Percentiles rank a stretch among this genome's conserved stretches.
Evolutionary conservation across 2,888 invertebrate genomes (phyloP).

Genomic region (Caenorhabditis imperialis): DNA sequence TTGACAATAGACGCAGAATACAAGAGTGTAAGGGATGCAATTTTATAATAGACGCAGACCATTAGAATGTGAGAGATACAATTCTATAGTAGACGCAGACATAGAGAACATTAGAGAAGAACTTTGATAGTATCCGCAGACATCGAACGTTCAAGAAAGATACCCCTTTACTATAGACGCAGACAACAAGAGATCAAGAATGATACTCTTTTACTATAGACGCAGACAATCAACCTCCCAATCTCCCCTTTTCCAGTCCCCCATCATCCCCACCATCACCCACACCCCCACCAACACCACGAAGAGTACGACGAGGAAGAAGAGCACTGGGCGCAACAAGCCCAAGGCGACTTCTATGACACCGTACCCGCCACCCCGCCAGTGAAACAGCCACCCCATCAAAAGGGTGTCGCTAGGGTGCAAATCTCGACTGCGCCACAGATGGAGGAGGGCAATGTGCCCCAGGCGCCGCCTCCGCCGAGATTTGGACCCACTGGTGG

Average conservation of each 20-base stretch:
- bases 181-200: no score
- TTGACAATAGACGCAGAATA: no score
- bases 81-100: no score
- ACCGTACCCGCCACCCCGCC: constrained; percentile 52
- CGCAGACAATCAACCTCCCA: no score
- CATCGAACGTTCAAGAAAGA: no score
- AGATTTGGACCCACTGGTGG: constrained; percentile 41
- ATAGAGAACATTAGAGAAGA: no score
- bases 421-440: constrained; percentile 47
- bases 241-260: constrained; percentile 5
- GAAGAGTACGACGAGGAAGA: constrained; percentile 49
- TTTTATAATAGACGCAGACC: no score
- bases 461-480: constrained; percentile 49
- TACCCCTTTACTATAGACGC: no score
- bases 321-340: constrained; percentile 43
- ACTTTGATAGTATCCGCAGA: no score
- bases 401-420: constrained; percentile 46
- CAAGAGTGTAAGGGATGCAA: no score
- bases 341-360: constrained; percentile 53
- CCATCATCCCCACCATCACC: constrained; percentile 23
- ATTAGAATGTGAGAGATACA: no score
- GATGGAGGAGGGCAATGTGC: constrained; percentile 5
- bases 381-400: constrained; percentile 23
- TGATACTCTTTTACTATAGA: no score
- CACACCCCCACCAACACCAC: constrained; percentile 24